These are phyloP conservation scores for Scaptomyza tumidula DNA, from an alignment of 2,888 invertebrate genomes.

Conservation along the genomic window DNA sequence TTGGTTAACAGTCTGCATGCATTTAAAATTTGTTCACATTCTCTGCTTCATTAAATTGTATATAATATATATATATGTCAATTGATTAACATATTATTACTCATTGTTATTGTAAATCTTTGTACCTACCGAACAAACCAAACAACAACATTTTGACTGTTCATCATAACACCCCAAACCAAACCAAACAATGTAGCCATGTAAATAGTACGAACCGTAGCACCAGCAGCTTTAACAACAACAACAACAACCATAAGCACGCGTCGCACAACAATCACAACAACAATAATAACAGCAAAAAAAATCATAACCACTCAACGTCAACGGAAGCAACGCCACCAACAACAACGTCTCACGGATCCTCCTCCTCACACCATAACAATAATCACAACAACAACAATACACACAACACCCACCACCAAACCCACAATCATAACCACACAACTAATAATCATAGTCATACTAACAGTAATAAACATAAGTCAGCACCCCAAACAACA, in stretches of 20 bases:
- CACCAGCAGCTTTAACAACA: slow-evolving; percentile 63
- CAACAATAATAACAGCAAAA: slow-evolving; percentile 53
- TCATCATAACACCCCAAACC: slow-evolving; percentile 51
- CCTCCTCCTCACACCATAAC: slow-evolving; percentile 34
- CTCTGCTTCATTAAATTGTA: slow-evolving; percentile 61
- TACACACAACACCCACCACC: slow-evolving; percentile 44
- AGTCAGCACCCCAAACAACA: slow-evolving; percentile 24
- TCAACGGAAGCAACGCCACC: slow-evolving; percentile 54
- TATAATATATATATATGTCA: slow-evolving; percentile 57
- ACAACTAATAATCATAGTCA: slow-evolving; percentile 41
- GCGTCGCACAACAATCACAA: slow-evolving; percentile 59
- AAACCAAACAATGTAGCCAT: slow-evolving; percentile 74
- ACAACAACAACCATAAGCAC: slow-evolving; percentile 60
- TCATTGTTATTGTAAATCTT: slow-evolving; percentile 77
- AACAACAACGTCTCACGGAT: slow-evolving; percentile 66
- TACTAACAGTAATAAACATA: slow-evolving; percentile 66
- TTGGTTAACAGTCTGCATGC: slow-evolving; percentile 20
- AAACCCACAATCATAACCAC: slow-evolving; percentile 30
- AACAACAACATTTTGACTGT: slow-evolving; percentile 69
- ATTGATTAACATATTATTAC: slow-evolving; percentile 75
- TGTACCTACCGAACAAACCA: slow-evolving; percentile 61
- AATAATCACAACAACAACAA: slow-evolving; percentile 1
- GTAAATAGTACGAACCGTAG: slow-evolving; percentile 81
- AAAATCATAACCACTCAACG: slow-evolving; percentile 55
- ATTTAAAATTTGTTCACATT: background rate